Evolutionary conservation across 2,113 vertebrate species (phyloP), one percentile per base, ranked within the genome.

Genomic region (Vicugna pacos): DNA sequence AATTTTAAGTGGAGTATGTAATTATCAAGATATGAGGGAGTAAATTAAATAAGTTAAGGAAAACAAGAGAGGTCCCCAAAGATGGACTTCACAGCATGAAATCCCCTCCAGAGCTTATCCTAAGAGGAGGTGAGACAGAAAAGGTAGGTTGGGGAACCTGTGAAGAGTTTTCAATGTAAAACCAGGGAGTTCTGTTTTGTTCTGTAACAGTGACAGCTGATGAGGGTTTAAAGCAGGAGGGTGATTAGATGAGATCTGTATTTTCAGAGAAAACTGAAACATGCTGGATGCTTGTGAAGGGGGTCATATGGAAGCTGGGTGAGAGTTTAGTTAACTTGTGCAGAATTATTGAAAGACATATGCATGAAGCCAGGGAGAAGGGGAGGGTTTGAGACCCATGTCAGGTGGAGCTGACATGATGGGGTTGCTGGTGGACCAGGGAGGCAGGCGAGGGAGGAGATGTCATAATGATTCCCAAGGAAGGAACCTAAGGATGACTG

Each of bases 11-110:
- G 89, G 77, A 77, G 3, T 92, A 24, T 96, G 13, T 97, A 91
- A 97, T 97, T 97, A 96, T 56, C n/a, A 86, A 52, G 62, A 91
- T 81, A 87, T 1, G 30, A 94, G 67, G 62, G 13, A 96, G 87
- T 92, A 89, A 95, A 92, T 89, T 75, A 94, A 93, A 3, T 93
- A 83, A 92, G 32, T 70, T 48, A 62, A 54, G 30, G 84, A 70
- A 96, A 93, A 91, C 24, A 93, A 93, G 62, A 48, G n/a, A 92
- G 52, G 48, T 81, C n/a, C 60, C 83, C 24, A 52, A 35, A 95
- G 76, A 77, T 77, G 30, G 42, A 50, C n/a, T 90, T 87, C 52
- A 79, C 1, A 62, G 19, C 28, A 13, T 10, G 14, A 91, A 72
- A 35, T 58, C 30, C 32, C 42, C n/a, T 69, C 1, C 26, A 19